Conservation (phyloP, 2,797 vertebrate genomes). For the Cephalopachus bancanus region DNA sequence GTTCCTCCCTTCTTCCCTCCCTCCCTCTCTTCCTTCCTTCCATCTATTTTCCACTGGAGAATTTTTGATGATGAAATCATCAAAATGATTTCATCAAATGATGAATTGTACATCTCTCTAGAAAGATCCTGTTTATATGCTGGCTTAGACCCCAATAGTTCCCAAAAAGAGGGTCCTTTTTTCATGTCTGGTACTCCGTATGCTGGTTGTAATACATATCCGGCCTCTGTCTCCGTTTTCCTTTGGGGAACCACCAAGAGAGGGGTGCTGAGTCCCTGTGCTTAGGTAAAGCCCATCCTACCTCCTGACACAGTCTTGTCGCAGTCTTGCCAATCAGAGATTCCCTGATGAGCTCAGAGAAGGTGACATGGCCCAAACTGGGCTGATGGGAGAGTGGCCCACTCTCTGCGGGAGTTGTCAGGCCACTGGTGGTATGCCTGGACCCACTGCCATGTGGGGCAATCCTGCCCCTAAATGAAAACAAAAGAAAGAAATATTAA, state of each 20-base stretch:
- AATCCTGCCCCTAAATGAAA: not conserved
- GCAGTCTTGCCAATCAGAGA: not conserved
- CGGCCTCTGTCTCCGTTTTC: not conserved
- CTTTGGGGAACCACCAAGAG: not conserved
- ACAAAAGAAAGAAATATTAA: not conserved
- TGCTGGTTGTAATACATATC: not conserved
- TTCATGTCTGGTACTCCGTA: not conserved
- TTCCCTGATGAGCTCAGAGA: not conserved
- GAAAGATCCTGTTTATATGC: not conserved
- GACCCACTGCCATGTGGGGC: not conserved
- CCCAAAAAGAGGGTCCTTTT: not conserved
- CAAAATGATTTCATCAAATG: not conserved
- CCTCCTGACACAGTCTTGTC: not conserved
- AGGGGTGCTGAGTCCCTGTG: no score
- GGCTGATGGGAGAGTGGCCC: not conserved
- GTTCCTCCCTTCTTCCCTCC: not conserved
- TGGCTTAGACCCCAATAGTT: not conserved
- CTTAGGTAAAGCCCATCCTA: not conserved
- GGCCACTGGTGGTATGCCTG: not conserved
- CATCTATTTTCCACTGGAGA: not conserved
- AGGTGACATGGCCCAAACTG: not conserved
- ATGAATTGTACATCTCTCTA: not conserved
- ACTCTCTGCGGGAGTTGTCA: fast-evolving
- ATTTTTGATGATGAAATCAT: not conserved
- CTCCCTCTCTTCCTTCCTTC: not conserved